A percentile compares a stretch with the other conserved stretches of the same genome.
Conservation (phyloP, 2,113 vertebrate genomes). For the Cervus canadensis region DNA sequence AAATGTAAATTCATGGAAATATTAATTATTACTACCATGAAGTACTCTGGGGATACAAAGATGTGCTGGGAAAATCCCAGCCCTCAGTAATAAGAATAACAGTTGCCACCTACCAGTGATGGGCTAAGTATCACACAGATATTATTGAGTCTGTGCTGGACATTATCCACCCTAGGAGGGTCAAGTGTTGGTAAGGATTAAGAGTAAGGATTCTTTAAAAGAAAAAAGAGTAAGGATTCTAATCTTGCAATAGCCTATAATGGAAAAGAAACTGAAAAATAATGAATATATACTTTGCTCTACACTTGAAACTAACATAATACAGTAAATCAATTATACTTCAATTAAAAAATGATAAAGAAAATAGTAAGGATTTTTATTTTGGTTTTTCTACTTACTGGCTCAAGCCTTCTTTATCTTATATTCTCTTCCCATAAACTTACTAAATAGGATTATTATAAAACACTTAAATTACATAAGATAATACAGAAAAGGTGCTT, state of each 20-base stretch:
- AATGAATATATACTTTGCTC: neutral
- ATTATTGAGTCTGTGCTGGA: neutral
- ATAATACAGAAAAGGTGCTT: neutral
- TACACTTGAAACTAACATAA: neutral
- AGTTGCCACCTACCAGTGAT: neutral
- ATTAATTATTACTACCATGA: neutral
- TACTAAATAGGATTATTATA: neutral
- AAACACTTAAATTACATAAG: constrained; percentile 37
- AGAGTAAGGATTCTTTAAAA: neutral
- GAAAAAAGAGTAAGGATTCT: neutral
- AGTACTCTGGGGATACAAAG: neutral
- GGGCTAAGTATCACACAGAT: neutral
- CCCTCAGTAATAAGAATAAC: neutral
- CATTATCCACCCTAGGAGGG: neutral
- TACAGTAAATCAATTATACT: neutral
- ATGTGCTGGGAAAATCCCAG: neutral
- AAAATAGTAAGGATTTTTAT: neutral
- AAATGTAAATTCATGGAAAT: neutral
- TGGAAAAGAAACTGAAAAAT: neutral
- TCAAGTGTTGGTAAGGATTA: neutral
- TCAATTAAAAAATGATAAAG: neutral
- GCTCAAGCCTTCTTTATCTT: constrained; percentile 5
- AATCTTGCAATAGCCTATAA: neutral
- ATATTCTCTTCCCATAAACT: neutral
- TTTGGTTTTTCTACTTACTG: neutral